These are phyloP conservation scores for Drosophila gaucha DNA, from an alignment of 2,888 invertebrate genomes.

Conservation along the genomic window DNA sequence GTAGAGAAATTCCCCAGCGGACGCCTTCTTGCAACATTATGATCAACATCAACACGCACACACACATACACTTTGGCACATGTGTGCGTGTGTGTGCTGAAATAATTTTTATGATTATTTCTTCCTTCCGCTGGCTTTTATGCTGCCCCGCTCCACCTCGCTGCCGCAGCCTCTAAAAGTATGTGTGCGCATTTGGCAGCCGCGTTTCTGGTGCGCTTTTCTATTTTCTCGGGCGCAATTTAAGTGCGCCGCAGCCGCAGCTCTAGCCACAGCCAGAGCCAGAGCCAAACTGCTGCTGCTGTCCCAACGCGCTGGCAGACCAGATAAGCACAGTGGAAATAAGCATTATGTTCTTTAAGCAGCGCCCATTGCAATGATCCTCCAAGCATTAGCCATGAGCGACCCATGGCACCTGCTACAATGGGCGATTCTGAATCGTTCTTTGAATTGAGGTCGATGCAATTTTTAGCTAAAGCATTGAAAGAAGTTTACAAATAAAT, in stretches of 20 bases:
- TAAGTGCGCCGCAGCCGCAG: conserved; percentile 52
- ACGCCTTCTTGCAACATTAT: conserved; percentile 73
- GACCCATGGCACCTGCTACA: conserved; percentile 23
- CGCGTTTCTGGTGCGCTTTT: conserved; percentile 60
- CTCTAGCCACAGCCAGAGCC: conserved; percentile 4
- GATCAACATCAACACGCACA: conserved; percentile 59
- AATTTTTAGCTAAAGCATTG: too few relatives aligned
- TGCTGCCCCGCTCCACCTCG: conserved; percentile 6
- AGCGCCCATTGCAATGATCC: conserved; percentile 60
- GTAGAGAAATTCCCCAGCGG: conserved; percentile 65
- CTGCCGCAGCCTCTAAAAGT: conserved; percentile 59
- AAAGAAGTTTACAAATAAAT: too few relatives aligned
- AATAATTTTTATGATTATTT: conserved; percentile 84
- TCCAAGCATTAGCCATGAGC: conserved; percentile 44
- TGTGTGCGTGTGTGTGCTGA: conserved; percentile 54
- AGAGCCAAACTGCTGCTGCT: conserved; percentile 24
- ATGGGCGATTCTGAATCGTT: neutral
- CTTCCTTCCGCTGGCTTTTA: conserved; percentile 79
- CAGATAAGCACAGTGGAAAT: conserved; percentile 78
- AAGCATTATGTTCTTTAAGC: conserved; percentile 62
- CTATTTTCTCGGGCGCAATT: conserved; percentile 66
- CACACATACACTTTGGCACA: conserved; percentile 21
- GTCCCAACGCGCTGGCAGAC: conserved; percentile 37
- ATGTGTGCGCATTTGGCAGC: conserved; percentile 64
- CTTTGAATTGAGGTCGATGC: conserved; percentile 2